Percentiles rank a stretch among this genome's conserved stretches.
Evolutionary conservation across 92 coral and sea anemone species (phyloP).

Genomic region (Paragorgia papillata): DNA sequence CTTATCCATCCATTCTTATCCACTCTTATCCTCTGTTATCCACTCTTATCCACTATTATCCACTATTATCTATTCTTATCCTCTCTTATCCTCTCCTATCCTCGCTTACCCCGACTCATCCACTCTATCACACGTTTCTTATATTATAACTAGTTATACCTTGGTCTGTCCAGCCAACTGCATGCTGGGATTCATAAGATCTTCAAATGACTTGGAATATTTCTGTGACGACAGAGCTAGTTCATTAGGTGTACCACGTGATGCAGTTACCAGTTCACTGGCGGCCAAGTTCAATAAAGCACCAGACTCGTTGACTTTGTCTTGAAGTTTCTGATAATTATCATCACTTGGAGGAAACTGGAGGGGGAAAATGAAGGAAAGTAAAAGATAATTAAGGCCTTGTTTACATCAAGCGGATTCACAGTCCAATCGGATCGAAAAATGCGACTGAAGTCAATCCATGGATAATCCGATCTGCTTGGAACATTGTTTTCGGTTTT

Average conservation of each 20-base stretch:
- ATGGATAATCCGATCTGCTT: too few species aligned
- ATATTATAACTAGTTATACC: conserved; percentile 63
- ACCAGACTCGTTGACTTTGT: conserved; percentile 85
- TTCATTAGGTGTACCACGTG: conserved; percentile 95
- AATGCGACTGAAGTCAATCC: too few species aligned
- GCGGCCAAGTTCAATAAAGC: conserved; percentile 96
- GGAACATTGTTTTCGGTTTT: too few species aligned
- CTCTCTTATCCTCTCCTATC: too few species aligned
- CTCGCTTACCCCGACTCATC: too few species aligned
- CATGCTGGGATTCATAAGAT: conserved; percentile 86
- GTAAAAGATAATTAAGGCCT: background rate
- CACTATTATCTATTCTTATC: too few species aligned
- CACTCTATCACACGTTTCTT: too few species aligned
- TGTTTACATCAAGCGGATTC: too few species aligned
- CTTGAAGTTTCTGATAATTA: conserved; percentile 89
- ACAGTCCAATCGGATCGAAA: too few species aligned
- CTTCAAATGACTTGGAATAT: conserved; percentile 90
- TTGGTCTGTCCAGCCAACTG: conserved; percentile 96
- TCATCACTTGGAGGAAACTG: conserved; percentile 86
- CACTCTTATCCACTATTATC: too few species aligned
- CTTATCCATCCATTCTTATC: too few species aligned
- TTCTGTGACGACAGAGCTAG: conserved; percentile 94
- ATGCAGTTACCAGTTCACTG: conserved; percentile 93
- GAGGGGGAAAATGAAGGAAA: background rate
- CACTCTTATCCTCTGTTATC: too few species aligned